phyloP scores from a whole-genome alignment of 2,797 vertebrate species.

The Eulemur rubriventer region DNA sequence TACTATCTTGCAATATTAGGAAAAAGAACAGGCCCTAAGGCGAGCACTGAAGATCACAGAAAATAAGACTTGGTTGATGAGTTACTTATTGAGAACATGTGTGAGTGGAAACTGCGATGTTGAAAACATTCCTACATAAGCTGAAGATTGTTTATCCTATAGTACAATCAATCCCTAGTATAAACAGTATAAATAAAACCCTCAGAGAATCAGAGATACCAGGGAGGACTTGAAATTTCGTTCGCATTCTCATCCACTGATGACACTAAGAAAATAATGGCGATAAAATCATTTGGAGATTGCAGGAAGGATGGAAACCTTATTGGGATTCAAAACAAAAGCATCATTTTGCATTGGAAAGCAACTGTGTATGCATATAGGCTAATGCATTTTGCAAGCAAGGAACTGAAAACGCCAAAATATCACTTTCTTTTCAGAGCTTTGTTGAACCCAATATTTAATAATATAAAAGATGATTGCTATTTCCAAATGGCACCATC shows the following conservation, averaged over 20 bases:
- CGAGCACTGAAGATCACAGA: slow-evolving; percentile 58
- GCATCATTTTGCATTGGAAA: slow-evolving; percentile 55
- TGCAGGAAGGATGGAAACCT: slow-evolving; percentile 54
- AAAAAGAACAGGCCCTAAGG: slow-evolving; percentile 48
- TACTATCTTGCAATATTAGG: slow-evolving; percentile 44
- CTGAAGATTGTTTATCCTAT: slow-evolving; percentile 57
- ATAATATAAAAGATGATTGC: not conserved
- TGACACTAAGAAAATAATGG: slow-evolving; percentile 61
- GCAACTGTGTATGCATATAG: not conserved
- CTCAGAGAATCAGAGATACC: slow-evolving; percentile 46
- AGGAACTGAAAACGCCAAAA: slow-evolving; percentile 63
- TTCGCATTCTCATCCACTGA: slow-evolving; percentile 72
- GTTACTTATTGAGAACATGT: slow-evolving; percentile 57
- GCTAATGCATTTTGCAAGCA: slow-evolving; percentile 52
- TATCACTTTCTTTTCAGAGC: slow-evolving; percentile 55
- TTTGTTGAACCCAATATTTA: slow-evolving; percentile 43
- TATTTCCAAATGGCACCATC: slow-evolving; percentile 22
- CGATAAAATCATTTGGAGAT: slow-evolving; percentile 47
- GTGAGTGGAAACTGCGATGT: slow-evolving; percentile 36
- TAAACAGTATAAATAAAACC: slow-evolving; percentile 66
- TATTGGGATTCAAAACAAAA: slow-evolving; percentile 61
- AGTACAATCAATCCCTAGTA: slow-evolving; percentile 50
- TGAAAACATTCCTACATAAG: slow-evolving; percentile 54
- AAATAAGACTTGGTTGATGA: slow-evolving; percentile 57
- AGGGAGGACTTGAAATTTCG: slow-evolving; percentile 69